Base-by-base conservation (phyloP, 23 tunicate genomes). In the Trididemnum miniatum region DNA sequence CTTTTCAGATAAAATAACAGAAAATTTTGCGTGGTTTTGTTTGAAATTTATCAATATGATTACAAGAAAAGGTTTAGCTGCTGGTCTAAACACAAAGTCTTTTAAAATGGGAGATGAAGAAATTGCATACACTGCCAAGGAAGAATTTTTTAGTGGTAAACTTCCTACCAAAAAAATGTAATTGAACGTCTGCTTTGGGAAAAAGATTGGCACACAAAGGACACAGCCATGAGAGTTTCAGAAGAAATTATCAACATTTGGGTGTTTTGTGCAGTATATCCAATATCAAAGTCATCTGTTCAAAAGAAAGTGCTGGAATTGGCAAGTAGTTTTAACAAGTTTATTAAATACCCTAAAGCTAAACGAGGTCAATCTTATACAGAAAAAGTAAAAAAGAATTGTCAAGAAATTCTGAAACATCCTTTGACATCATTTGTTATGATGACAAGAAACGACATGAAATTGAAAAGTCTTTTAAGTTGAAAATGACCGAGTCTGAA, bases 111-210 rank as follows among this genome's bases (percentile, higher is more conserved):
- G 27, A 25, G 5, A 62, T 62, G 29, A 62, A 25, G 69, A 62
- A 20, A 22, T 22, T 22, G 24, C 4, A 25, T 62, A 22, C 22
- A 25, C 22, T 62, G 69, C 23, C 29, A 62, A 62, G 22, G 24
- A 62, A 24, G 29, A 62, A 62, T 62, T 62, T 62, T 4, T 24
- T 22, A 25, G 29, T 62, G 69, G 69, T n/a, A 20, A 62, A 62
- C 69, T 62, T 62, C 69, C 69, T 62, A 62, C 69, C 69, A 62
- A 62, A n/a, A n/a, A 25, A 24, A 62, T 25, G 29, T 62, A 62
- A 9, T 62, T 4, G 29, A 62, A 22, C 24, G 69, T 4, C 27
- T 62, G 69, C 29, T 62, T n/a, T 25, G 29, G 27, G 69, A 62
- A 62, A 62, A 62, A 62, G 22, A 62, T 22, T 62, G 69, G 69